Evolutionary conservation across 2,888 invertebrate species (phyloP).

Genomic region (Ferdinandea cuprea): DNA sequence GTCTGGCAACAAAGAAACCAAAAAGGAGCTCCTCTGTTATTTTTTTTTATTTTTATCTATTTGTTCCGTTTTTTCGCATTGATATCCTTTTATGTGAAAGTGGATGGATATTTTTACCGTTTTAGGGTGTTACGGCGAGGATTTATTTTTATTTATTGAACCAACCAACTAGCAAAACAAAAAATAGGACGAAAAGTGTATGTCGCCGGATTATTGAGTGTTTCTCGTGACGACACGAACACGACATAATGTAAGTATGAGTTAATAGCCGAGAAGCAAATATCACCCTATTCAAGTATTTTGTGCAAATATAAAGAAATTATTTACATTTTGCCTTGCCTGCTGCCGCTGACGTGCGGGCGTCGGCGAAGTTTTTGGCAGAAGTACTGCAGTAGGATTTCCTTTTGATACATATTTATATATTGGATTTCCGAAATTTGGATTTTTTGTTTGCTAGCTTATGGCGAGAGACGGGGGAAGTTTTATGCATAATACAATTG

Average conservation of each 20-base stretch:
- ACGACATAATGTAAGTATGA: neutral
- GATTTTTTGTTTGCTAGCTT: neutral
- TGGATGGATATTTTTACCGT: conserved; percentile 15
- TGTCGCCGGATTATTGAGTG: conserved; percentile 25
- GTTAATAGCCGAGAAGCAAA: neutral
- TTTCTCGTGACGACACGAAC: conserved; percentile 3
- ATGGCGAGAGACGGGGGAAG: neutral
- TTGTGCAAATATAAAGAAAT: conserved; percentile 52
- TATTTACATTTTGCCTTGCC: conserved; percentile 43
- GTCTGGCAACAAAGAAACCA: neutral
- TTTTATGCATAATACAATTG: conserved; percentile 22
- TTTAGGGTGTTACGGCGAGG: conserved; percentile 23
- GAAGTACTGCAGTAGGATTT: conserved; percentile 28
- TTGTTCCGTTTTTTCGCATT: neutral
- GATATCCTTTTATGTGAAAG: conserved; percentile 28
- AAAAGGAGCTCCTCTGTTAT: neutral
- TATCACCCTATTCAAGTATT: conserved; percentile 47
- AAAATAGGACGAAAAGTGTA: neutral
- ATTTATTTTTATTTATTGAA: conserved; percentile 43
- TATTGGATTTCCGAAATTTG: conserved; percentile 63
- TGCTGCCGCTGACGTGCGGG: conserved; percentile 16
- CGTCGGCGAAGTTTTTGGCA: conserved; percentile 38
- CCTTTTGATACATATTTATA: conserved; percentile 44
- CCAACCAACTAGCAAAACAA: conserved; percentile 5
- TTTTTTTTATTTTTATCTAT: neutral